Conservation (phyloP, 2,113 vertebrate genomes). For the Eublepharis macularius region DNA sequence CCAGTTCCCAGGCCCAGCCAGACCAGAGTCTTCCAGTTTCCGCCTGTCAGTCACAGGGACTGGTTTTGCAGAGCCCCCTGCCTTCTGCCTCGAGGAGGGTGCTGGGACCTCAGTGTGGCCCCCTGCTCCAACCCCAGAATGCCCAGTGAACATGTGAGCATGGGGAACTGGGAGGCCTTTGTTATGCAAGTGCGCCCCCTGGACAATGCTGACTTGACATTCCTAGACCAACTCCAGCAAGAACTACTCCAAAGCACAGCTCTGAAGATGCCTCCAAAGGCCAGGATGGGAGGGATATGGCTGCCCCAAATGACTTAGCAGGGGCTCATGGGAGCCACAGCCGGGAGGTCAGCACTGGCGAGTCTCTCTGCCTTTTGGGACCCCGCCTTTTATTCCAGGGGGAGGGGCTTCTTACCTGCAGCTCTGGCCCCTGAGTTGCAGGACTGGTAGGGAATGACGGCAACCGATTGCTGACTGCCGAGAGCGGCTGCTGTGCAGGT, state of each 20-base stretch:
- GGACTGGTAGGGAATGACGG: accelerated
- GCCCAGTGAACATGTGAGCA: too few species aligned
- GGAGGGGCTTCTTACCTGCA: neutral
- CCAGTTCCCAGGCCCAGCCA: neutral
- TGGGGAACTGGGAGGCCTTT: neutral
- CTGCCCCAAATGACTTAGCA: too few species aligned
- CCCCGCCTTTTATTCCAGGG: too few species aligned
- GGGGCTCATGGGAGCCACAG: too few species aligned
- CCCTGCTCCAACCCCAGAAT: neutral
- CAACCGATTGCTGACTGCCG: accelerated
- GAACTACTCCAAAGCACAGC: neutral
- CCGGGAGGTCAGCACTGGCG: too few species aligned
- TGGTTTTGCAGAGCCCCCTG: too few species aligned
- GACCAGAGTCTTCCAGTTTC: neutral
- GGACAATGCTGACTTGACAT: too few species aligned
- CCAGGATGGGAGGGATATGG: neutral
- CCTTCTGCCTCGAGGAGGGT: neutral
- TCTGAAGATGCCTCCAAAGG: neutral
- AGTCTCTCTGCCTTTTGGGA: too few species aligned
- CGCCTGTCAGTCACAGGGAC: too few species aligned
- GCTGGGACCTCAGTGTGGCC: neutral
- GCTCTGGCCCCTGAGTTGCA: accelerated
- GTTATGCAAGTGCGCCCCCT: too few species aligned
- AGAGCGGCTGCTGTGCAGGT: neutral
- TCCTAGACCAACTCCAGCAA: neutral